These are phyloP conservation scores for Clarias pachynema DNA, from an alignment of 2,797 vertebrate genomes.

Conservation along the genomic window DNA sequence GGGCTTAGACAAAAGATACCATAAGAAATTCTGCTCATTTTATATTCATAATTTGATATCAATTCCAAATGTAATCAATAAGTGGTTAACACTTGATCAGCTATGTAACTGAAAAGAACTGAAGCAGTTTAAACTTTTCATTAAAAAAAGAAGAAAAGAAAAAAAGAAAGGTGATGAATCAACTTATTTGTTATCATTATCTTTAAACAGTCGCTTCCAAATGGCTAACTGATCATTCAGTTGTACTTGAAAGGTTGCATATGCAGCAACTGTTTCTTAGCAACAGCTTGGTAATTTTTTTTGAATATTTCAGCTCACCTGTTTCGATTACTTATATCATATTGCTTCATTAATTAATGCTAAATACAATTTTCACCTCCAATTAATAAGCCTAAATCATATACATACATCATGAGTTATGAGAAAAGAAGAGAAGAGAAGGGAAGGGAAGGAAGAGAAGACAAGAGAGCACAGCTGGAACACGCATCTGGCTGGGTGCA, in stretches of 20 bases:
- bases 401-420: neutral
- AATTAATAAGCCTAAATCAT: neutral
- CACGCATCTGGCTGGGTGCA: slow-evolving; percentile 19
- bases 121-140: neutral
- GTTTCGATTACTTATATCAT: neutral
- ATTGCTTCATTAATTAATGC: neutral
- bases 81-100: neutral
- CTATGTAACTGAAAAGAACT: neutral
- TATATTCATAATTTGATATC: neutral
- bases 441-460: neutral
- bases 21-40: neutral
- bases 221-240: neutral
- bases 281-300: neutral
- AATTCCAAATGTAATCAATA: neutral
- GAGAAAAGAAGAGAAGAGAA: neutral
- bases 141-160: neutral
- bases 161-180: neutral
- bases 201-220: neutral
- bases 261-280: slow-evolving; percentile 6
- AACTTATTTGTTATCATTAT: neutral
- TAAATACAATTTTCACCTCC: neutral
- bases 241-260: neutral
- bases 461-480: slow-evolving; percentile 47
- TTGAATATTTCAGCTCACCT: neutral
- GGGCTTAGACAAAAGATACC: no score